phyloP scores from a whole-genome alignment of 30 jellyfish, hydroid and myxozoan genomes.

The Turritopsis rubra region DNA sequence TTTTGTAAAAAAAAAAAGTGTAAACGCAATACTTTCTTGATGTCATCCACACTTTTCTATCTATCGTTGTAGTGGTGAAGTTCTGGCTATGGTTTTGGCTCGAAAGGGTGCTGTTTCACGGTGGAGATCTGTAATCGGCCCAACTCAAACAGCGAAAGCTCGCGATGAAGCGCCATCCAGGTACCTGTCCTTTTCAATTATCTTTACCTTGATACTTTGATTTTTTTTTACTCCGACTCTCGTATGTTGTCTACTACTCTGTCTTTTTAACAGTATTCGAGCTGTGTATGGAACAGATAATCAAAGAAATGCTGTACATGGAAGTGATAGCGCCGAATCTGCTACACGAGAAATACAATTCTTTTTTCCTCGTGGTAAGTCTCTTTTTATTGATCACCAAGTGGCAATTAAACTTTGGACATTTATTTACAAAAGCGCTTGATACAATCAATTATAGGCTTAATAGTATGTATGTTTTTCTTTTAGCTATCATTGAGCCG shows the following conservation, averaged over 20 bases:
- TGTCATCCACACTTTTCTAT: neutral
- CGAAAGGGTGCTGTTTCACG: slow-evolving; percentile 58
- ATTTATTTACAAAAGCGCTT: neutral
- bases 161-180: slow-evolving; percentile 95
- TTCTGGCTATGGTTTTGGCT: slow-evolving; percentile 66
- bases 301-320: slow-evolving; percentile 90
- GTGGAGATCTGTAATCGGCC: slow-evolving; percentile 93
- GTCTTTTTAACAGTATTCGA: slow-evolving; percentile 40
- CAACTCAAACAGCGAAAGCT: slow-evolving; percentile 92
- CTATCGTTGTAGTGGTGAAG: slow-evolving; percentile 72
- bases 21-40: neutral
- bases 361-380: slow-evolving; percentile 84
- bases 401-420: neutral
- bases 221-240: neutral
- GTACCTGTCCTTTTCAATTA: slow-evolving; percentile 10
- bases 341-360: slow-evolving; percentile 82
- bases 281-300: slow-evolving; percentile 94
- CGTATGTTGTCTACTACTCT: neutral
- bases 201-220: neutral
- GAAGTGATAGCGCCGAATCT: slow-evolving; percentile 83
- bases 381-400: neutral
- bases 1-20: too few species aligned
- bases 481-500: slow-evolving; percentile 80
- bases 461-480: too few species aligned
- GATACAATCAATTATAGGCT: too few species aligned